phyloP scores from a whole-genome alignment of 2,113 vertebrate species.

The Okapia johnstoni region DNA sequence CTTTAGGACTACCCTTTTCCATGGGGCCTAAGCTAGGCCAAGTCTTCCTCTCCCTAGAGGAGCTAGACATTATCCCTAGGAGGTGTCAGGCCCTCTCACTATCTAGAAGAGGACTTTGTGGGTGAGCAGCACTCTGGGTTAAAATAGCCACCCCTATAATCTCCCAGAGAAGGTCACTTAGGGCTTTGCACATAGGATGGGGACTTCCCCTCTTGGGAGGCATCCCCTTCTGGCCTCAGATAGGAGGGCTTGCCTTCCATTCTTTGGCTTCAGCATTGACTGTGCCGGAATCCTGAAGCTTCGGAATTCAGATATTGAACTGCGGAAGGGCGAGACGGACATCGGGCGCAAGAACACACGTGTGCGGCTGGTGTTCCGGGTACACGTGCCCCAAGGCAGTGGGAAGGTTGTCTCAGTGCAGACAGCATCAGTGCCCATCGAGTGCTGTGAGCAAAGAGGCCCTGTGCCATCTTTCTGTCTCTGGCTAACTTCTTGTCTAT shows the following conservation, averaged over 20 bases:
- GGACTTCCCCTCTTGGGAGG: not conserved
- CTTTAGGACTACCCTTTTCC: not conserved
- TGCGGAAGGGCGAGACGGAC: constrained; percentile 94
- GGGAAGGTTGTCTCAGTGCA: constrained; percentile 91
- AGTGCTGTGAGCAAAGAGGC: constrained; percentile 89
- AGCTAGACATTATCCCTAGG: not conserved
- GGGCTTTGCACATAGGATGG: not conserved
- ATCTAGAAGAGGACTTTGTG: not conserved
- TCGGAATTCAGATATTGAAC: constrained; percentile 94
- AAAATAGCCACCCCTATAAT: not conserved
- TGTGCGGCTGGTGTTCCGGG: constrained; percentile 90
- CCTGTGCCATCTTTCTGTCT: constrained; percentile 3
- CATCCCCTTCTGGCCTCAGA: not conserved
- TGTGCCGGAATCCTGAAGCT: constrained; percentile 94
- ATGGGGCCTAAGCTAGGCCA: not conserved
- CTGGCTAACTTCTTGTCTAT: not conserved
- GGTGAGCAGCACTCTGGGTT: not conserved
- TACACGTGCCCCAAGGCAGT: constrained; percentile 86
- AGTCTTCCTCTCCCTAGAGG: not conserved
- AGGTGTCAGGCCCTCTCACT: not conserved
- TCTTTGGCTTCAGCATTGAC: constrained; percentile 85
- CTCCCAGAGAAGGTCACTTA: not conserved
- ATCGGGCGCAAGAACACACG: constrained; percentile 94
- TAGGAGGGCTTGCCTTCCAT: not conserved
- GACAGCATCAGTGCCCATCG: constrained; percentile 90